Conservation (phyloP, 1,140 invertebrate species). For the Copidosoma floridanum region DNA sequence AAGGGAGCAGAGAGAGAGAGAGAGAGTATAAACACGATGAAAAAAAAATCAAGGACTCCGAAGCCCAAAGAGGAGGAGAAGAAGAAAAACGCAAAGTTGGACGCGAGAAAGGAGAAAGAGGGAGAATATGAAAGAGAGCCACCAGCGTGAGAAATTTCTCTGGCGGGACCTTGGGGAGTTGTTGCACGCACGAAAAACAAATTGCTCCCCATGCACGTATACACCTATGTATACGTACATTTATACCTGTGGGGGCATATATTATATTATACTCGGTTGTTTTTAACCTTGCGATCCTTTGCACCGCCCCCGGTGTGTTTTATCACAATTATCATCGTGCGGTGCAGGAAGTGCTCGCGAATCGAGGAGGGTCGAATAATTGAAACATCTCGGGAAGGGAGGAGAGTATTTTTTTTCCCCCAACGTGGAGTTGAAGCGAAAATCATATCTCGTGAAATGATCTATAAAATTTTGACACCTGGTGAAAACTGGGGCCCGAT, state of each 20-base stretch:
- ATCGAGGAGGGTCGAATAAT: too few species aligned
- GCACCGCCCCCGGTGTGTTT: conserved; percentile 13
- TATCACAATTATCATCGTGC: conserved; percentile 10
- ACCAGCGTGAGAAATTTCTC: conserved; percentile 41
- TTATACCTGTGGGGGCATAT: neutral
- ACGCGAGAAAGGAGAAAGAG: conserved; percentile 19
- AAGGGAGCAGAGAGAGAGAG: conserved; percentile 6
- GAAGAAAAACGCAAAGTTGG: conserved; percentile 10
- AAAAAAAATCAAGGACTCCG: conserved; percentile 3
- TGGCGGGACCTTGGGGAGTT: conserved; percentile 36
- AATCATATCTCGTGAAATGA: too few species aligned
- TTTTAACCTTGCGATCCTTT: conserved; percentile 15
- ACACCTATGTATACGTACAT: neutral
- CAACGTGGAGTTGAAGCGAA: too few species aligned
- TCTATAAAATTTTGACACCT: too few species aligned
- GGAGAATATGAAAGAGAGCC: conserved; percentile 34
- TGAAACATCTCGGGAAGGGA: too few species aligned
- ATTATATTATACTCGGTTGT: too few species aligned
- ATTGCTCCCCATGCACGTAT: conserved; percentile 8
- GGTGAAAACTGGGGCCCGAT: neutral
- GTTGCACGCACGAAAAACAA: conserved; percentile 6
- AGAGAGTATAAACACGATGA: conserved; percentile 21
- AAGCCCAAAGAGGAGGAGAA: conserved; percentile 27
- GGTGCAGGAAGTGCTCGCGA: conserved; percentile 5
- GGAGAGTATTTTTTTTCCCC: too few species aligned